phyloP scores from a whole-genome alignment of 1,140 invertebrate species.

The Drosophila takahashii region DNA sequence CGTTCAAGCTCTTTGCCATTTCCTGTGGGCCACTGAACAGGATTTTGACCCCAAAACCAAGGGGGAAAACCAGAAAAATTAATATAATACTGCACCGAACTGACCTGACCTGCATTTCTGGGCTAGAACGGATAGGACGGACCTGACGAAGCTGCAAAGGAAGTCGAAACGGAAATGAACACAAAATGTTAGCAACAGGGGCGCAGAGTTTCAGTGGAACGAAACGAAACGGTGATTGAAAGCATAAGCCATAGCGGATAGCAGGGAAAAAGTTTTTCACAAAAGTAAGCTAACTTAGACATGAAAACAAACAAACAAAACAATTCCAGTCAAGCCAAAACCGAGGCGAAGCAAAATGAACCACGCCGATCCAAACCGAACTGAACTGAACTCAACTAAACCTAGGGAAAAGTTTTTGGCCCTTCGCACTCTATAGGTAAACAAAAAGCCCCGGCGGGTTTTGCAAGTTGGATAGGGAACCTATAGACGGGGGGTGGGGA shows the following conservation, averaged over 20 bases:
- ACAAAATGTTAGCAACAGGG: constrained; percentile 53
- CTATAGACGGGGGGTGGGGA: background rate
- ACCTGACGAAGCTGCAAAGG: constrained; percentile 50
- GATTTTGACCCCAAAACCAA: constrained; percentile 36
- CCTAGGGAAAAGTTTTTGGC: constrained; percentile 54
- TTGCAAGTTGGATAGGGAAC: background rate
- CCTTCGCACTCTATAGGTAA: constrained; percentile 60
- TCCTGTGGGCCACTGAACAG: constrained; percentile 24
- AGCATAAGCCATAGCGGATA: constrained; percentile 56
- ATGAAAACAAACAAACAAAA: constrained; percentile 69
- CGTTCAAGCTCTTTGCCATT: constrained; percentile 11
- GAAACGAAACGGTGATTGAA: constrained; percentile 53
- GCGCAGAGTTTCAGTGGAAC: background rate
- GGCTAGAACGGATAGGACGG: constrained; percentile 32
- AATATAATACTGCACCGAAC: constrained; percentile 62
- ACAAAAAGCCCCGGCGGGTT: constrained; percentile 38
- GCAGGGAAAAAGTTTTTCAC: constrained; percentile 45
- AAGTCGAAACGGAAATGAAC: constrained; percentile 69
- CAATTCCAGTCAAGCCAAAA: constrained; percentile 48
- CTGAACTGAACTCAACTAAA: constrained; percentile 19
- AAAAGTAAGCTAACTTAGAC: constrained; percentile 72
- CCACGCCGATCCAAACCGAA: constrained; percentile 20
- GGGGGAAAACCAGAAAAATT: constrained; percentile 38
- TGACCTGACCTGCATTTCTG: constrained; percentile 66
- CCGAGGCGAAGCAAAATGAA: constrained; percentile 28